phyloP scores from a whole-genome alignment of 1,140 invertebrate genomes.

The Coenobita brevimanus region DNA sequence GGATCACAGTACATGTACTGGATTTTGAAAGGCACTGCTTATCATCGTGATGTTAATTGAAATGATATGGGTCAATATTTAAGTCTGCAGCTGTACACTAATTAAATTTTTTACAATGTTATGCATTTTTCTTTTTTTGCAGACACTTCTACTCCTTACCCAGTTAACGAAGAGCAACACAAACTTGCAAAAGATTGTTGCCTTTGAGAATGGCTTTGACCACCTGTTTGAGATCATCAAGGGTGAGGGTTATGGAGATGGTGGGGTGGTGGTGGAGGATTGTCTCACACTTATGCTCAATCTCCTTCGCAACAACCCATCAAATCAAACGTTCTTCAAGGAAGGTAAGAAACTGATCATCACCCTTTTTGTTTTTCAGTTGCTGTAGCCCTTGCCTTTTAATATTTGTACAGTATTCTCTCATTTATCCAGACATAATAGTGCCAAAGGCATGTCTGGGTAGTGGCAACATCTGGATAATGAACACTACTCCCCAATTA shows the following conservation, averaged over 20 bases:
- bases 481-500: too few species aligned
- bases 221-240: constrained; percentile 93
- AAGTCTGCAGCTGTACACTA: too few species aligned
- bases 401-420: not conserved
- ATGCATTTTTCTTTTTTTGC: constrained; percentile 58
- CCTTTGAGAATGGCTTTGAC: constrained; percentile 99
- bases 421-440: too few species aligned
- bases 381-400: not conserved
- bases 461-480: too few species aligned
- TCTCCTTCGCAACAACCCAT: constrained; percentile 94
- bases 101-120: too few species aligned
- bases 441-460: too few species aligned
- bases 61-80: too few species aligned
- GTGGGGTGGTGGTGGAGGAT: constrained; percentile 98
- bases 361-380: not conserved
- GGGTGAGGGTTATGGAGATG: constrained; percentile 94
- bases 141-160: constrained; percentile 91
- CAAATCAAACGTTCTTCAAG: constrained; percentile 99
- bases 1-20: too few species aligned
- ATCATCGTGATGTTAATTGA: too few species aligned
- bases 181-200: constrained; percentile 99
- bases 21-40: too few species aligned
- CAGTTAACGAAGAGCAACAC: constrained; percentile 96
- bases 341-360: constrained; percentile 80
- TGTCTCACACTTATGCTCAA: constrained; percentile 96